These are phyloP conservation scores for Ceramica pisi DNA, from an alignment of 2,888 invertebrate genomes.

Conservation along the genomic window DNA sequence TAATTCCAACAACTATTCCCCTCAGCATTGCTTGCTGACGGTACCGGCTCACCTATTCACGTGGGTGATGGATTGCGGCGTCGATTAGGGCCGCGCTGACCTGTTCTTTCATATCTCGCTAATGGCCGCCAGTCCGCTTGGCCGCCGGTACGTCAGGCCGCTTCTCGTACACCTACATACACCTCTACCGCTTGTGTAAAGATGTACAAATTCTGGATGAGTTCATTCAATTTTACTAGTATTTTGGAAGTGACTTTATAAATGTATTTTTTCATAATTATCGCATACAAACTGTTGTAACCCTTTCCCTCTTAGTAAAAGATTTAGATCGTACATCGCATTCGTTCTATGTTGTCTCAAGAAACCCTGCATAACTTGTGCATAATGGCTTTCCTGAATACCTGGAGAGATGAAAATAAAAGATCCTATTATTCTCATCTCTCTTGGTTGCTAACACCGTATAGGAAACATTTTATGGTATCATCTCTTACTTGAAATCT, in stretches of 20 bases:
- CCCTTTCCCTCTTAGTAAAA: no score
- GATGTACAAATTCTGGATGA: constrained; percentile 66
- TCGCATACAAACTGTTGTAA: no score
- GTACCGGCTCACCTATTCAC: constrained; percentile 85
- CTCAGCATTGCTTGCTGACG: constrained; percentile 66
- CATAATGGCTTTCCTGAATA: no score
- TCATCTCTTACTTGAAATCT: no score
- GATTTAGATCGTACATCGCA: no score
- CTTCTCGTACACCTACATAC: constrained; percentile 62
- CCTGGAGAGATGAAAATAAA: no score
- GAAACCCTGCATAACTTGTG: no score
- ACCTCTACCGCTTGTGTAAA: constrained; percentile 44
- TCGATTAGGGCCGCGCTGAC: constrained; percentile 89
- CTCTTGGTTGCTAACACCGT: no score
- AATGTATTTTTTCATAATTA: no score
- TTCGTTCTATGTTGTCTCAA: no score
- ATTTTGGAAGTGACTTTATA: background rate
- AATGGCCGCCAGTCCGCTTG: constrained; percentile 80
- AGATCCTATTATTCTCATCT: no score
- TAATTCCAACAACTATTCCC: constrained; percentile 9
- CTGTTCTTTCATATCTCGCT: constrained; percentile 90
- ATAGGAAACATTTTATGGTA: no score
- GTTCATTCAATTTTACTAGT: constrained; percentile 19
- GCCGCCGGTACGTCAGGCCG: constrained; percentile 68
- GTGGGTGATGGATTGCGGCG: constrained; percentile 90